Evolutionary conservation across 2,797 vertebrate genomes (phyloP), one percentile per base, ranked within the genome.

Genomic region (Sparus aurata): DNA sequence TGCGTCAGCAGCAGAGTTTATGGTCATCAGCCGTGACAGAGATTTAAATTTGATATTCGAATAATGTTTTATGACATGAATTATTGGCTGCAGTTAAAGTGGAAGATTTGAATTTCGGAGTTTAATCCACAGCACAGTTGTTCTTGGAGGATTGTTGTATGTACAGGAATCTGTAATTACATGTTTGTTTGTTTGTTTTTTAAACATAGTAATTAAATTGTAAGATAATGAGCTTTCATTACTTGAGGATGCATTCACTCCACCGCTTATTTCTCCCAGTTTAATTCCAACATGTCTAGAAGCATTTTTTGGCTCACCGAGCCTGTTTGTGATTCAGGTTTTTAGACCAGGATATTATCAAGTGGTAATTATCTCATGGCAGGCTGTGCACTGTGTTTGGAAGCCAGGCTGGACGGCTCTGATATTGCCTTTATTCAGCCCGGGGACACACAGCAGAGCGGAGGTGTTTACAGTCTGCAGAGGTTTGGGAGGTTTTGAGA

Each of bases 401-500:
- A 30, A 30, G 54, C 45, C 60, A 20, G 54, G 52, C 47, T 81
- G 49, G 45, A 49, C 16, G 5, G 58, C 60, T 55, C 64, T 66
- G 69, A 75, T 74, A 57, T 68, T 54, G 47, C 54, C 27, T 77
- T 75, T 54, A 49, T 59, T 27, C 38, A 27, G 58, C 41, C 50
- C 2, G 16, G 5, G 34, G 77, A 50, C 27, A 25, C 20, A 38
- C 30, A 41, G 18, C 55, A 73, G 25, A 69, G 60, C 58, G 53
- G 20, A 69, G 49, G 72, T 68, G 57, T 69, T 65, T 61, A 55
- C 55, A 75, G 47, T 69, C 55, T 64, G 75, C n/a, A 75, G 65
- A 77, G 68, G 6, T 71, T 54, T 77, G 49, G 34, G 63, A 61
- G 27, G 57, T 49, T 79, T n/a, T 70, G n/a, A 69, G 12, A 49